Base-by-base conservation (phyloP, 2,888 invertebrate genomes). In the Rhingia rostrata region DNA sequence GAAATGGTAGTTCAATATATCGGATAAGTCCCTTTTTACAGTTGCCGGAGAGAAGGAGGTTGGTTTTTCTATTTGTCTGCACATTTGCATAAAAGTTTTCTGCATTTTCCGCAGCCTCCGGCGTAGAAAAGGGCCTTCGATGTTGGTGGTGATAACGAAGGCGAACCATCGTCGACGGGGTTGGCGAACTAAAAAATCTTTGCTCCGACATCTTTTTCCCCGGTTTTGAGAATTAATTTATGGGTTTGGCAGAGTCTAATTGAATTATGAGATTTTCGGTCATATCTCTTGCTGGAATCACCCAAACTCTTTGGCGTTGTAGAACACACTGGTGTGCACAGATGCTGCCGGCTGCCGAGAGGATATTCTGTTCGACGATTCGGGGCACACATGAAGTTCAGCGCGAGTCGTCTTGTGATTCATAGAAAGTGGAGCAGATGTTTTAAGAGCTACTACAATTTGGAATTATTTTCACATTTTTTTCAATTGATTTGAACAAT, bases 251-350 rank as follows among this genome's bases (percentile, higher is more conserved):
- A 37, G 53, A 49, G 49, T 70, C 80, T 84, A 84, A 80, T 80
- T 84, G 84, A 84, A 84, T 84, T 80, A 84, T 84, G 84, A 80
- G 84, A 79, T 75, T 84, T 80, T 84, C 14, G 60, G 74, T 69
- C 64, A 49, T 84, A 84, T 83, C 83, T 61, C 53, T 32, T 61
- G 53, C 9, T 58, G 63, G 67, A 61, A 83, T 83, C 83, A 60
- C 56, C 63, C 49, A 49, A 66, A 63, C 69, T 75, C 51, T 64
- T 49, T 54, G 37, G 60, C 30, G 6, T 49, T 60, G 60, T 60
- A 32, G 12, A 60, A 7, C 47, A 14, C 4, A 10, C 10, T 35
- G n/a, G 10, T 47, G 22, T n/a, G 43, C 10, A 43, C 10, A 49
- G 49, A 30, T 30, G 47, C 47, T 49, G 49, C 49, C 10, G 47